These are phyloP conservation scores for Prionailurus bengalensis DNA, from an alignment of 2,113 vertebrate genomes.

Conservation along the genomic window DNA sequence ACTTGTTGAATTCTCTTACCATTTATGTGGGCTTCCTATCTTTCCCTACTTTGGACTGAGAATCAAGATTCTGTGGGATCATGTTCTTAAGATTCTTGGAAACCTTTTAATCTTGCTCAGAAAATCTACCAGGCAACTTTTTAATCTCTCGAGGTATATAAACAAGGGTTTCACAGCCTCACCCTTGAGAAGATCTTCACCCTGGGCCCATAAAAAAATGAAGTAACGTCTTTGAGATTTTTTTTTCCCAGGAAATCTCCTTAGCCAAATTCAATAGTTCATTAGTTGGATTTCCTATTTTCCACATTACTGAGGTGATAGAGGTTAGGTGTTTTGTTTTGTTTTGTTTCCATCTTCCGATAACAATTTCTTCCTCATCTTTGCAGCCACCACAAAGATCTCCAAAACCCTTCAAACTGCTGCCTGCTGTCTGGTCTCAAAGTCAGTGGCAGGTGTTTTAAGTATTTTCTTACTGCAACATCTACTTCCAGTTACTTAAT, in stretches of 20 bases:
- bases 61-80: not conserved
- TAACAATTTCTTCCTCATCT: not conserved
- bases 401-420: not conserved
- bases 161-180: not conserved
- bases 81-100: not conserved
- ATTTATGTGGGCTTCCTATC: not conserved
- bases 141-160: not conserved
- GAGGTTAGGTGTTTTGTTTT: not conserved
- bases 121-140: not conserved
- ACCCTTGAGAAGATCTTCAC: not conserved
- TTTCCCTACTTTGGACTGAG: not conserved
- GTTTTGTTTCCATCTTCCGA: not conserved
- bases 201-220: not conserved
- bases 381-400: not conserved
- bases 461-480: not conserved
- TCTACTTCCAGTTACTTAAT: not conserved
- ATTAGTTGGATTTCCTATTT: not conserved
- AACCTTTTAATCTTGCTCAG: not conserved
- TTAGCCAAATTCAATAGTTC: not conserved
- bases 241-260: not conserved
- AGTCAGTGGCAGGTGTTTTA: not conserved
- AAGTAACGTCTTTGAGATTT: not conserved
- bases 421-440: not conserved
- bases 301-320: not conserved
- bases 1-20: not conserved